Base-by-base conservation (phyloP, 2,797 vertebrate species). In the Cossypha caffra region DNA sequence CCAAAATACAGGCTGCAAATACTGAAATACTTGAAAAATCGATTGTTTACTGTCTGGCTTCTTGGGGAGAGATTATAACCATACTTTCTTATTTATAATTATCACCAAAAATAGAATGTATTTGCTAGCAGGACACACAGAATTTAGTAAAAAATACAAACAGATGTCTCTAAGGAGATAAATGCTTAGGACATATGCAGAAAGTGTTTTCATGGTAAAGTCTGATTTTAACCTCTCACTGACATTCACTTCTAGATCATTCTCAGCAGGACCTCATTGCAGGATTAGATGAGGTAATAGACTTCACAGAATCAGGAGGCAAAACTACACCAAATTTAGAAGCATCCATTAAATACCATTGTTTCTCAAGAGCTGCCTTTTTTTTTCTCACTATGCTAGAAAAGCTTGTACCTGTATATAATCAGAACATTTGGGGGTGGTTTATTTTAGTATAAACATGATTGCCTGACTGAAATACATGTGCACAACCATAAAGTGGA, bases 361-460 rank as follows among this genome's bases (percentile, higher is more conserved):
- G 51, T 93, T 92, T 81, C 61, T 90, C 55, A 86, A 90, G 45
- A 29, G 14, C 35, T 78, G 50, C 13, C 24, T 16, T 59, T 72
- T 38, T 76, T 69, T 62, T 29, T 7, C 38, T 58, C 23, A 40
- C 16, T 55, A 13, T 28, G 18, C 45, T 72, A 59, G 62, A 61
- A 79, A 86, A 89, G 37, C 13, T 55, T 86, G 25, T 92, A 91
- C 64, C 43, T 83, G 40, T 80, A 51, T 72, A 31, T 72, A 88
- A 75, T 91, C 87, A 88, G 76, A 93, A 92, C 63, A 25, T 95
- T 63, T 91, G 26, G 37, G 50, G 33, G 58, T 68, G 86, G 84
- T 81, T 94, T 91, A 78, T 95, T 96, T 96, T 93, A 37, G 35
- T 94, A 59, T 69, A 95, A 95, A 94, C 76, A 90, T 59, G 75